phyloP scores from a whole-genome alignment of 92 coral and sea anemone species.

The Muricea muricata region DNA sequence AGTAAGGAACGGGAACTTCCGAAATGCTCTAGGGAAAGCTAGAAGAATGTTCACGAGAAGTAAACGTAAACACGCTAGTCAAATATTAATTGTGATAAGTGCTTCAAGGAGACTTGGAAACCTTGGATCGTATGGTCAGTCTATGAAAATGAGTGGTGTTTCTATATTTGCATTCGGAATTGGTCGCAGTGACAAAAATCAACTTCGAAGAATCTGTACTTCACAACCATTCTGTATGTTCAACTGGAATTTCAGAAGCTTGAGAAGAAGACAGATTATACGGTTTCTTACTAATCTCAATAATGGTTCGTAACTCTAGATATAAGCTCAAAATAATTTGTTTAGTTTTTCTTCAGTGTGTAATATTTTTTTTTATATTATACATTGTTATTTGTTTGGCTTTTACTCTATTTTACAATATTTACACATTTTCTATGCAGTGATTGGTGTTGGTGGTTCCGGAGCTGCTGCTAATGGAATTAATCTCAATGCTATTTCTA shows the following conservation, averaged over 20 bases:
- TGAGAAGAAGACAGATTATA: conserved; percentile 4
- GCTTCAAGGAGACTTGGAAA: conserved; percentile 79
- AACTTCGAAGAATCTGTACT: neutral
- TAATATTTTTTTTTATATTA: no score
- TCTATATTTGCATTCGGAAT: conserved; percentile 83
- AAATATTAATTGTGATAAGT: conserved; percentile 81
- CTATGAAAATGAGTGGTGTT: conserved; percentile 80
- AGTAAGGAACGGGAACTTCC: neutral
- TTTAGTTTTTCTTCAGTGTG: no score
- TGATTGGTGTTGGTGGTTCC: conserved; percentile 30
- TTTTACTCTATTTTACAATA: no score
- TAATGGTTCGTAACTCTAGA: conserved; percentile 5
- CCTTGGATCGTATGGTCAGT: conserved; percentile 61
- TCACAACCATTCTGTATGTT: neutral
- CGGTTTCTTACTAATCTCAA: conserved; percentile 3
- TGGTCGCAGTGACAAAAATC: conserved; percentile 44
- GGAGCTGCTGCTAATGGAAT: conserved; percentile 23
- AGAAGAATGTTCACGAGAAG: neutral
- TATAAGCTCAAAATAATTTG: no score
- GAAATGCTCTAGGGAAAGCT: neutral
- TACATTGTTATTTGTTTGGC: no score
- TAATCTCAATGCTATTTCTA: conserved; percentile 12
- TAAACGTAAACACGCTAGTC: conserved; percentile 19
- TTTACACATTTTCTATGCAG: no score
- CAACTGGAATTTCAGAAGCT: neutral